These are phyloP conservation scores for Motacilla tschutschensis DNA, from an alignment of 2,113 vertebrate species.

Conservation along the genomic window DNA sequence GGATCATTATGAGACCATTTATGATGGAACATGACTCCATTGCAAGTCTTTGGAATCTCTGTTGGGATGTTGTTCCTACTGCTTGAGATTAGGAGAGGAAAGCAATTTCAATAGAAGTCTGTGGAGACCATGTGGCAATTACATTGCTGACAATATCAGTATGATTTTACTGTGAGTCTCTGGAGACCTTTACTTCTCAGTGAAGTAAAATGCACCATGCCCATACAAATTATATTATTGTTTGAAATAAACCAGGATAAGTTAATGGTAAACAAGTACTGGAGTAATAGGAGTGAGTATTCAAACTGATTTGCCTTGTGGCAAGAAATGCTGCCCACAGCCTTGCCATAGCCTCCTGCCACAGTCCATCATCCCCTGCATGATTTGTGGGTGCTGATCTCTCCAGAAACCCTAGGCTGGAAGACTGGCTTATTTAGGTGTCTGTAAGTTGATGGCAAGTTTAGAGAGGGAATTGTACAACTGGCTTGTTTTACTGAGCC, in stretches of 20 bases:
- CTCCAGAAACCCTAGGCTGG: background rate
- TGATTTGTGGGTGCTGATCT: background rate
- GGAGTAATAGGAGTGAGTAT: background rate
- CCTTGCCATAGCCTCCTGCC: background rate
- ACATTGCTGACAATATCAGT: constrained; percentile 53
- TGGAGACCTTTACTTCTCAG: constrained; percentile 37
- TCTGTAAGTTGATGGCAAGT: background rate
- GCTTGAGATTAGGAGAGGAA: constrained; percentile 64
- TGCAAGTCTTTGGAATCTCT: constrained; percentile 61
- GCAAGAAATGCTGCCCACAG: background rate
- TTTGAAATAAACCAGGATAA: constrained; percentile 33
- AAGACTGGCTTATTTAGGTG: background rate
- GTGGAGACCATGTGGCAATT: constrained; percentile 60
- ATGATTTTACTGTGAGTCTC: constrained; percentile 48
- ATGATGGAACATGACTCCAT: constrained; percentile 56
- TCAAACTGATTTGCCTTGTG: background rate
- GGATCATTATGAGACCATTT: constrained; percentile 62
- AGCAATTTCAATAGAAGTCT: constrained; percentile 66
- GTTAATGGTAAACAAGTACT: constrained; percentile 3
- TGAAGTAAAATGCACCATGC: constrained; percentile 37
- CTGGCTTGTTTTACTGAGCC: background rate
- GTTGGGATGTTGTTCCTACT: constrained; percentile 59
- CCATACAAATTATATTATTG: constrained; percentile 54
- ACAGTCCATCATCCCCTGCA: fast-evolving
- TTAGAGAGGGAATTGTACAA: background rate